Conservation (phyloP, 2,888 invertebrate species). For the Metellina segmentata region DNA sequence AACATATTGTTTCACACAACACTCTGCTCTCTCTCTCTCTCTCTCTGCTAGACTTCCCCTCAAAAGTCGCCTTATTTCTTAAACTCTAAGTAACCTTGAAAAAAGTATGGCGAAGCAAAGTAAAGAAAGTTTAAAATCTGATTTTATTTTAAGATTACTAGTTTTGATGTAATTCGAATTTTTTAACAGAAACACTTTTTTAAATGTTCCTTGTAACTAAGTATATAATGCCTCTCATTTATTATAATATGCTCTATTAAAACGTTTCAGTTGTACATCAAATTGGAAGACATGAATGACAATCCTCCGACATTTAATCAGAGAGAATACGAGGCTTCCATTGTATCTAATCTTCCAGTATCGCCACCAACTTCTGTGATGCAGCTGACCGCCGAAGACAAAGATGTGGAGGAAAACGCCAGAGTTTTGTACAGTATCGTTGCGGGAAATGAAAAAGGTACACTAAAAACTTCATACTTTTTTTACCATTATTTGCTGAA, state of each 20-base stretch:
- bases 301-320: conserved; percentile 91
- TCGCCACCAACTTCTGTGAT: conserved; percentile 88
- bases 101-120: too few species aligned
- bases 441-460: conserved; percentile 85
- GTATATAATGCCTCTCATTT: neutral
- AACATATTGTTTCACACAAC: too few species aligned
- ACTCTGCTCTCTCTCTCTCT: too few species aligned
- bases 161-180: neutral
- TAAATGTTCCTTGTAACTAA: neutral
- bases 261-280: conserved; percentile 76
- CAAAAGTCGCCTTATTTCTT: too few species aligned
- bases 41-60: too few species aligned
- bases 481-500: neutral
- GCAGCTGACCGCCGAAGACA: conserved; percentile 90
- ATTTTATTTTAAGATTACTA: too few species aligned
- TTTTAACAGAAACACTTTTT: neutral
- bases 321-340: conserved; percentile 88
- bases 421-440: conserved; percentile 88
- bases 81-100: too few species aligned
- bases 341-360: conserved; percentile 89
- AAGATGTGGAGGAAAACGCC: conserved; percentile 89
- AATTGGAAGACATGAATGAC: conserved; percentile 91
- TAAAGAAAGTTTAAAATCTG: too few species aligned
- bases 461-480: neutral
- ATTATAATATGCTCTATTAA: neutral